Evolutionary conservation across 53 echinoderm and acorn worm genomes (phyloP).

Genomic region (Holothuria scabra): DNA sequence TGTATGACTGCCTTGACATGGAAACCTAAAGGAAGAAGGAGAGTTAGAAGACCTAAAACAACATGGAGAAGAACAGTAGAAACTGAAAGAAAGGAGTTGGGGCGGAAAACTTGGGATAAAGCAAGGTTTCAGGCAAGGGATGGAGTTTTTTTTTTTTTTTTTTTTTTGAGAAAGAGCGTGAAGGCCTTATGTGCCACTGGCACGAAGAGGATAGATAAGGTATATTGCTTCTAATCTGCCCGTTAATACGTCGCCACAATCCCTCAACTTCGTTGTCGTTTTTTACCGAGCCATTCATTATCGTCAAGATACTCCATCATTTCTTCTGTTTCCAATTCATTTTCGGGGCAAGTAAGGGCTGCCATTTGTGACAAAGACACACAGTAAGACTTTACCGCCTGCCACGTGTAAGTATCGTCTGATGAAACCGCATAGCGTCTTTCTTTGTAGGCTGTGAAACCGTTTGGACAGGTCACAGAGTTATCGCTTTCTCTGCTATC

Average conservation of each 20-base stretch:
- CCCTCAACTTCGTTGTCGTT: background rate
- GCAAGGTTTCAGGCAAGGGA: too few relatives aligned
- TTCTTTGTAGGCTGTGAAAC: background rate
- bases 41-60: too few relatives aligned
- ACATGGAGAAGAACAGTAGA: too few relatives aligned
- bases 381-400: conserved; percentile 6
- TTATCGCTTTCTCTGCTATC: background rate
- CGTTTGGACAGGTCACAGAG: background rate
- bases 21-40: too few relatives aligned
- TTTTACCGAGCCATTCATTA: background rate
- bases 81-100: too few relatives aligned
- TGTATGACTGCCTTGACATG: too few relatives aligned
- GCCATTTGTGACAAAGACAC: background rate
- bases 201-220: too few relatives aligned
- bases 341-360: background rate
- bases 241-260: background rate
- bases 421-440: background rate
- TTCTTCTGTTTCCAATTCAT: background rate
- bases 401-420: conserved; percentile 20
- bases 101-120: too few relatives aligned
- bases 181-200: too few relatives aligned
- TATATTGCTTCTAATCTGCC: too few relatives aligned
- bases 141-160: too few relatives aligned
- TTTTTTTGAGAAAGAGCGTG: too few relatives aligned
- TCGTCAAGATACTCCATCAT: background rate